Conservation (phyloP, 2,888 invertebrate genomes). For the Meteorus cinctellus region DNA sequence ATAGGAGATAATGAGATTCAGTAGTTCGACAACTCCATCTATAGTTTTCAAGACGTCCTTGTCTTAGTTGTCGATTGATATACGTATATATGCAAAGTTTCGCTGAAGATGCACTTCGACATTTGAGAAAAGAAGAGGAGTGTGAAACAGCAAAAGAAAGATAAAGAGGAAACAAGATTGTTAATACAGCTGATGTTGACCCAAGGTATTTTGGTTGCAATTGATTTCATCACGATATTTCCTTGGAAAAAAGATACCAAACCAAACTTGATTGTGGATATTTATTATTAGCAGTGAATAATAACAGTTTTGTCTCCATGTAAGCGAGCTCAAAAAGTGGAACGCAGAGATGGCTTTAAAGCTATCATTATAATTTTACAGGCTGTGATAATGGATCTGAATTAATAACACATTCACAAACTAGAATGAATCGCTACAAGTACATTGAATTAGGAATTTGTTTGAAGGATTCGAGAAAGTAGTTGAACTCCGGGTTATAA, state of each 20-base stretch:
- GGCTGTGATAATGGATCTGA: too few species aligned
- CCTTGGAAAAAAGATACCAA: too few species aligned
- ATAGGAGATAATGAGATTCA: not conserved
- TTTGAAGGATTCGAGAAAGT: too few species aligned
- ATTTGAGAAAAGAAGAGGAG: slow-evolving; percentile 24
- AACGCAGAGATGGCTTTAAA: too few species aligned
- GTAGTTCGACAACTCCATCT: slow-evolving; percentile 13
- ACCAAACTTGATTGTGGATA: too few species aligned
- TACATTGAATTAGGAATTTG: too few species aligned
- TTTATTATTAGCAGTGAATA: too few species aligned
- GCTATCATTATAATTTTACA: too few species aligned
- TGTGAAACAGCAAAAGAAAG: slow-evolving; percentile 16
- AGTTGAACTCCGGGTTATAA: not conserved
- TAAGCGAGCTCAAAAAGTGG: not conserved
- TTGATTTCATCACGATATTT: not conserved
- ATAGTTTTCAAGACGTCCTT: slow-evolving; percentile 29
- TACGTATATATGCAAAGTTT: not conserved
- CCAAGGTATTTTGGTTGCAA: slow-evolving; percentile 15
- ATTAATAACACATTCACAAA: too few species aligned
- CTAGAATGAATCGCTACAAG: too few species aligned
- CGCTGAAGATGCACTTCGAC: slow-evolving; percentile 34
- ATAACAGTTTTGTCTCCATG: too few species aligned
- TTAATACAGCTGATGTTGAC: slow-evolving; percentile 1
- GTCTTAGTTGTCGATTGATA: slow-evolving; percentile 11
- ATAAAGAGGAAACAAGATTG: not conserved